phyloP scores from a whole-genome alignment of 2,113 vertebrate genomes.

The Rhinopithecus roxellana region DNA sequence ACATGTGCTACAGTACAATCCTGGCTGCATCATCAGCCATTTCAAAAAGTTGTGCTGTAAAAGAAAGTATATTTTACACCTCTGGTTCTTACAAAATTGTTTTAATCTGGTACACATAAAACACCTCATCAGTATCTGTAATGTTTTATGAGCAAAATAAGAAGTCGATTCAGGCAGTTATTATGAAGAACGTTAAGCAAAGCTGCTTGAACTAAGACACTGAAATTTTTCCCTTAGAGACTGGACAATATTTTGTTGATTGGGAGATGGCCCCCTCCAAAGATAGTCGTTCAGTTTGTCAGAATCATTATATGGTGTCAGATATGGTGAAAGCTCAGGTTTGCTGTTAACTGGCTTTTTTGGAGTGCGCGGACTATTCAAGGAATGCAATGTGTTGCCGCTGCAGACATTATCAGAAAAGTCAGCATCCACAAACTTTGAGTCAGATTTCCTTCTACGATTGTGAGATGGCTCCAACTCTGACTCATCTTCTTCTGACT shows the following conservation, averaged over 20 bases:
- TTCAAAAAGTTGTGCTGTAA: constrained; percentile 59
- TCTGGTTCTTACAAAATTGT: constrained; percentile 63
- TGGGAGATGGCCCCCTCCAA: constrained; percentile 92
- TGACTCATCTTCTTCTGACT: constrained; percentile 93
- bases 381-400: constrained; percentile 71
- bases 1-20: not conserved
- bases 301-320: constrained; percentile 80
- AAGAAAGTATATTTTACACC: constrained; percentile 59
- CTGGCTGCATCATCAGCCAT: not conserved
- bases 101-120: constrained; percentile 66
- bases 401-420: constrained; percentile 66
- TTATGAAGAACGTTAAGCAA: constrained; percentile 84
- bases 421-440: not conserved
- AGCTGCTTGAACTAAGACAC: constrained; percentile 98
- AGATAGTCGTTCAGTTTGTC: constrained; percentile 93
- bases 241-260: constrained; percentile 94
- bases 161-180: constrained; percentile 53
- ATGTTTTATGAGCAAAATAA: constrained; percentile 26
- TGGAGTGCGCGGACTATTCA: constrained; percentile 81
- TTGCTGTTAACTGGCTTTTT: constrained; percentile 78
- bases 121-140: constrained; percentile 64
- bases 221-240: constrained; percentile 97
- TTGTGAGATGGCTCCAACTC: constrained; percentile 74
- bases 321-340: constrained; percentile 73
- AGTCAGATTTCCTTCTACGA: constrained; percentile 63